Evolutionary conservation across 2,797 vertebrate genomes (phyloP).

Genomic region (Linurgus olivaceus): DNA sequence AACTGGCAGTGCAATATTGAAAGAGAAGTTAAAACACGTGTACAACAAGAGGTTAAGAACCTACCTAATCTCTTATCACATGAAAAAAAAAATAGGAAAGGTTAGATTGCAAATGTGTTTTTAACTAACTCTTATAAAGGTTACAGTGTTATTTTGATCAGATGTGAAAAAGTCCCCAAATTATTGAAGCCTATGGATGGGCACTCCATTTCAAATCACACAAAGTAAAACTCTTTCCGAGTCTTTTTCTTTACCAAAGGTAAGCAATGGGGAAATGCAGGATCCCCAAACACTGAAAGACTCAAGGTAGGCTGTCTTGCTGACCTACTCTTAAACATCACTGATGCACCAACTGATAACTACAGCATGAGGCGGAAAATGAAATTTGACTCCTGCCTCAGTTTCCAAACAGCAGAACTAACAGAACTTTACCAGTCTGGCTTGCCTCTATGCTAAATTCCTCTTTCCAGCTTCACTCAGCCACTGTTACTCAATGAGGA

Average conservation of each 20-base stretch:
- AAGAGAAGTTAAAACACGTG: not conserved
- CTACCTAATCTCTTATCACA: not conserved
- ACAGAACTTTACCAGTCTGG: slow-evolving; percentile 44
- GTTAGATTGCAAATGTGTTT: not conserved
- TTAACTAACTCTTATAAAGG: not conserved
- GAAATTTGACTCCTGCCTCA: slow-evolving; percentile 51
- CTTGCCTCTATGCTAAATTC: slow-evolving; percentile 24
- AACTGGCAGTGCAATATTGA: not conserved
- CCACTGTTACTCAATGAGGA: not conserved
- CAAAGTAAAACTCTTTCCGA: not conserved
- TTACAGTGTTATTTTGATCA: not conserved
- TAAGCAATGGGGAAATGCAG: not conserved
- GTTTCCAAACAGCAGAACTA: slow-evolving; percentile 62
- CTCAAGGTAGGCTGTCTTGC: not conserved
- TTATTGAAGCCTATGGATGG: not conserved
- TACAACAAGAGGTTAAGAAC: slow-evolving; percentile 15
- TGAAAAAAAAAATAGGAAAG: not conserved
- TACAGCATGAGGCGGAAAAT: not conserved
- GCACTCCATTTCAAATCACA: not conserved
- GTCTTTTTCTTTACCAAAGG: not conserved
- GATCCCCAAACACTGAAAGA: not conserved
- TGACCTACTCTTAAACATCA: not conserved
- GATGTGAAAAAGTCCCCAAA: not conserved
- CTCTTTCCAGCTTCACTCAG: not conserved
- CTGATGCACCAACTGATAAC: not conserved